phyloP scores from a whole-genome alignment of 2,113 vertebrate species.

The Gadus chalcogrammus region DNA sequence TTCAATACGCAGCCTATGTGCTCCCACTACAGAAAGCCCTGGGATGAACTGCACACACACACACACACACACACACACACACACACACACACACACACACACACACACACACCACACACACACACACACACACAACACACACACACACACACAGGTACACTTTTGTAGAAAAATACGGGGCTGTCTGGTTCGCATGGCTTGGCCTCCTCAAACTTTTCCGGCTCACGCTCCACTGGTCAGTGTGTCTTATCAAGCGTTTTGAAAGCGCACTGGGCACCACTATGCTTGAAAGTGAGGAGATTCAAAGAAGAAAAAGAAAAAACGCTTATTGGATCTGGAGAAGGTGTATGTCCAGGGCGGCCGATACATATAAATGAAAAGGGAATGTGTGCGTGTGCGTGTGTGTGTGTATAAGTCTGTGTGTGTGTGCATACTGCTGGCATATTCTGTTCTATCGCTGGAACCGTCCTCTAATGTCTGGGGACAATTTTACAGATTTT shows the following conservation, averaged over 20 bases:
- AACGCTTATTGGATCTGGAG: neutral
- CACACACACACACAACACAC: too few species aligned
- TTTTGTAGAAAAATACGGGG: conserved; percentile 1
- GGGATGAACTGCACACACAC: too few species aligned
- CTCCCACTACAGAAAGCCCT: too few species aligned
- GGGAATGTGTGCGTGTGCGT: neutral
- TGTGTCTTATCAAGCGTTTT: neutral
- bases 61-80: too few species aligned
- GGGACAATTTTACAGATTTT: neutral
- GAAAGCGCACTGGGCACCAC: neutral
- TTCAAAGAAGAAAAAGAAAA: neutral
- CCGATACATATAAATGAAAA: conserved; percentile 16
- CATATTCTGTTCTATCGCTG: too few species aligned
- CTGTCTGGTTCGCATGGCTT: conserved; percentile 13
- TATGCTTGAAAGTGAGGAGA: neutral
- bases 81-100: too few species aligned
- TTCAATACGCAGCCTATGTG: too few species aligned
- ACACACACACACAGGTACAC: neutral
- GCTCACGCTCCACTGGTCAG: neutral
- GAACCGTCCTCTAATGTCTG: too few species aligned
- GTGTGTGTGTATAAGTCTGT: neutral
- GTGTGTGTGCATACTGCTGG: neutral
- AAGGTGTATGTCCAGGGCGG: too few species aligned
- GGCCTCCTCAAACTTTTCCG: neutral
- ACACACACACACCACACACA: too few species aligned